A percentile compares a stretch with the other conserved stretches of the same genome.
Conservation (phyloP, 2,113 vertebrate genomes). For the Psammodynastes pulverulentus region DNA sequence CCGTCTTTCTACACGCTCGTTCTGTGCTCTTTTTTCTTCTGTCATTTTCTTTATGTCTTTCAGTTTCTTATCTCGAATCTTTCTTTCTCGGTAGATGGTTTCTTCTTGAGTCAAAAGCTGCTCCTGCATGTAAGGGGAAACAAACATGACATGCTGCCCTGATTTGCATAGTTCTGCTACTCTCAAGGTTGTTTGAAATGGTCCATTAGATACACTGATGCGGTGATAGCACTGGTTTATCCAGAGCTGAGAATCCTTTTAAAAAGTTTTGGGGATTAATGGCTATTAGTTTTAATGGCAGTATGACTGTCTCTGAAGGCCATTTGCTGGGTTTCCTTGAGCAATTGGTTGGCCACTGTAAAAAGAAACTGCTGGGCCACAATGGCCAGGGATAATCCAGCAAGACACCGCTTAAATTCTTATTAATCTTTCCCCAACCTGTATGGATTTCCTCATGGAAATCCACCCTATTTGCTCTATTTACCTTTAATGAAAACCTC, state of each 20-base stretch:
- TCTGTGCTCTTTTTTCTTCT: conserved; percentile 74
- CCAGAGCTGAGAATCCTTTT: not conserved
- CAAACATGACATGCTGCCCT: not conserved
- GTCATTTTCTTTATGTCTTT: conserved; percentile 71
- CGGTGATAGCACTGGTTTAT: not conserved
- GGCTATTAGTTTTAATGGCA: not conserved
- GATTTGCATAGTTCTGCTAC: not conserved
- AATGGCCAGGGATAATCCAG: not conserved
- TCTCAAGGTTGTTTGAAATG: not conserved
- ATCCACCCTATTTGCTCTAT: not conserved
- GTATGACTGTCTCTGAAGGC: not conserved
- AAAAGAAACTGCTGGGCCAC: not conserved
- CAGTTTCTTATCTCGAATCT: conserved; percentile 72
- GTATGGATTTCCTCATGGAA: not conserved
- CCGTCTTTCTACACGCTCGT: conserved; percentile 73
- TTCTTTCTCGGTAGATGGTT: conserved; percentile 70
- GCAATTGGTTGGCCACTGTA: not conserved
- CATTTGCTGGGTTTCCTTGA: not conserved
- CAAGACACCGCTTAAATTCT: not conserved
- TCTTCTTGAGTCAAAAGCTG: conserved; percentile 78
- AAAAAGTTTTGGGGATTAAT: not conserved
- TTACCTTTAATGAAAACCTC: not conserved
- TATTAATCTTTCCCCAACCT: not conserved
- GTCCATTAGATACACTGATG: not conserved
- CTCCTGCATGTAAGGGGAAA: conserved; percentile 57